A percentile compares a stretch with the other conserved stretches of the same genome.
Conservation (phyloP, 2,888 invertebrate species). For the Carpatolechia fugitivella region DNA sequence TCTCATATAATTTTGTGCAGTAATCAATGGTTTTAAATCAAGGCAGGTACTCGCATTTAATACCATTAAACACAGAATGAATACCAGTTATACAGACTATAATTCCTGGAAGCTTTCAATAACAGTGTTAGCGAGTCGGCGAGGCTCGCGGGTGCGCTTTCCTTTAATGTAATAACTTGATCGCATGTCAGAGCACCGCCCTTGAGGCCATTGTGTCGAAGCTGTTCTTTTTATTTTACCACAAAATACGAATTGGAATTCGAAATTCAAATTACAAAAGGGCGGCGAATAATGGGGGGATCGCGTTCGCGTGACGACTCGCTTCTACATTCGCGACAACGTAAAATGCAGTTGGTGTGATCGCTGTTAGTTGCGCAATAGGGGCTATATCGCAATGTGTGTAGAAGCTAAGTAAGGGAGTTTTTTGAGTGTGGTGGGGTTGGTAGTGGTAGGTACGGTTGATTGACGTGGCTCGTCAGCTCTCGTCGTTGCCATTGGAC, state of each 20-base stretch:
- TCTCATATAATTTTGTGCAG: neutral
- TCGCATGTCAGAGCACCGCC: conserved; percentile 79
- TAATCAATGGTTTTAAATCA: neutral
- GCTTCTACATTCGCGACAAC: conserved; percentile 55
- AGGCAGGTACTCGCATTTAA: neutral
- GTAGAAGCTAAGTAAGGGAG: conserved; percentile 2
- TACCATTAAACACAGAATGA: conserved; percentile 8
- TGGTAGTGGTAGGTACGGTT: conserved; percentile 57
- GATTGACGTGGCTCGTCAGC: conserved; percentile 90
- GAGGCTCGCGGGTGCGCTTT: conserved; percentile 67
- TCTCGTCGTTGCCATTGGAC: conserved; percentile 87
- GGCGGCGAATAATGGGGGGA: conserved; percentile 78
- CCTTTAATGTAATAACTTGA: conserved; percentile 80
- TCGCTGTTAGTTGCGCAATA: conserved; percentile 38
- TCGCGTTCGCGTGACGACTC: conserved; percentile 73
- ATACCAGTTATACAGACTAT: conserved; percentile 30
- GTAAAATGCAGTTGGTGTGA: conserved; percentile 39
- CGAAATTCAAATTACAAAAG: conserved; percentile 79
- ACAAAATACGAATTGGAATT: conserved; percentile 79
- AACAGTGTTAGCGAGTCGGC: conserved; percentile 34
- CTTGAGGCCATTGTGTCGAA: conserved; percentile 80
- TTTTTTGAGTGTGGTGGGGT: conserved; percentile 46
- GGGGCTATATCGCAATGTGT: conserved; percentile 40
- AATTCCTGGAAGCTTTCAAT: conserved; percentile 70
- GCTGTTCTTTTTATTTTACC: conserved; percentile 77